Evolutionary conservation across 2,888 invertebrate genomes (phyloP), one percentile per base, ranked within the genome.

Genomic region (Parnassius glacialis): DNA sequence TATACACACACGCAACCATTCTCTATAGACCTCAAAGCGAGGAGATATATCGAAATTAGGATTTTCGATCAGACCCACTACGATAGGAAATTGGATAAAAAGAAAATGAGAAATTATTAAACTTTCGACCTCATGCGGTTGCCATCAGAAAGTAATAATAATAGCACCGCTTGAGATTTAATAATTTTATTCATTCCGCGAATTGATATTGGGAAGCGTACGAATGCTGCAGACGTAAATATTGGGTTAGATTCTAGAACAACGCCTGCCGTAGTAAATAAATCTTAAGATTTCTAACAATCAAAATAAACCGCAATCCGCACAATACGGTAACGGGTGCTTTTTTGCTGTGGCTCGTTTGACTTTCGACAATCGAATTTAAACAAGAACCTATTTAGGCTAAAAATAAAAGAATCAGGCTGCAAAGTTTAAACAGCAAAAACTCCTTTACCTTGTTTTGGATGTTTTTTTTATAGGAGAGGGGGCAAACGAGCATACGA

Each of bases 311-410:
- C 83, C 84, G 78, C 85, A 85, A 74, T 74, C 74, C 71, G 71
- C 73, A 74, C 76, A 69, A 73, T 74, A 73, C 70, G 70, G 74
- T 84, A 84, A 84, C 84, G 83, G 83, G 69, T 71, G 61, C 64
- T 74, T 85, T 84, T 85, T 85, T 83, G 76, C 76, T 64, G 71
- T 70, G 65, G 64, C 73, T 78, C 70, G 78, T 81, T 81, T 76
- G 72, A 70, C 73, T 70, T 77, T 70, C 70, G 71, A 78, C 75
- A 78, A 76, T 76, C 71, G 71, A 70, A 71, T 70, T 72, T 70
- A 75, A 78, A 79, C 77, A 80, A 80, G 81, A 83, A 79, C 79
- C 73, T 74, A 65, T 74, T 74, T 75, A 75, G 72, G 70, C 73
- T 70, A 74, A 78, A 78, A 76, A 47, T n/a, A 43, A 12, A 34